Base-by-base conservation (phyloP, 1,140 invertebrate genomes). In the Drosophila kanapiae region DNA sequence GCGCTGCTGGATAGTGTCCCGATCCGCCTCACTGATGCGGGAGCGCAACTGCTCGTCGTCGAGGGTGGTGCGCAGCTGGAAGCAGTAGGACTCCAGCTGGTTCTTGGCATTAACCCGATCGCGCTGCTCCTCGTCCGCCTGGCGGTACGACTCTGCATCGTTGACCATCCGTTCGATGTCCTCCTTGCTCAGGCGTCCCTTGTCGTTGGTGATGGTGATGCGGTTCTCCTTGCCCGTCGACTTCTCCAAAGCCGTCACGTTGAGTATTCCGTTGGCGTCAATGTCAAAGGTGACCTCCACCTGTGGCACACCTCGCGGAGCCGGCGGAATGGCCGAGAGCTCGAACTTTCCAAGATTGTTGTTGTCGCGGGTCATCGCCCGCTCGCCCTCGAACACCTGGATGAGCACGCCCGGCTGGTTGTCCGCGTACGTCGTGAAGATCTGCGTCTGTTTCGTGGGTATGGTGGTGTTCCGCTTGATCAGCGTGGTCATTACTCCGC, bases 81-180 rank as follows among this genome's bases (percentile, higher is more conserved):
- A 99, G 93, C 97, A 98, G 93, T 99, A 99, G 35, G 97, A 97
- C 91, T 99, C 98, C 1, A 99, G 94, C 18, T 95, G 95, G 88
- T 99, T 99, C 94, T 98, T 98, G 49, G 97, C 95, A 48, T 95
- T 93, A 72, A 99, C 97, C n/a, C 96, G 96, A 57, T 96, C 96
- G 87, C 96, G 97, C 91, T 98, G 97, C 80, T 97, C 96, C 64
- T 98, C 96, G 93, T 99, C 98, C 78, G 98, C 97, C 65, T 94
- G 96, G 75, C 97, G 96, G 94, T 98, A 99, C 82, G 97, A 97
- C 92, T 99, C 98, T 3, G 98, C 98, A 72, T 99, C 98, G 65
- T 98, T 97, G 16, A 99, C 97, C 98, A 99, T 99, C 35, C 97
- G 94, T 91, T 99, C 98, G 82, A 99, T 99, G 72, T 99, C 98